Evolutionary conservation across 92 coral and sea anemone genomes (phyloP).

Genomic region (Actinostola sp.): DNA sequence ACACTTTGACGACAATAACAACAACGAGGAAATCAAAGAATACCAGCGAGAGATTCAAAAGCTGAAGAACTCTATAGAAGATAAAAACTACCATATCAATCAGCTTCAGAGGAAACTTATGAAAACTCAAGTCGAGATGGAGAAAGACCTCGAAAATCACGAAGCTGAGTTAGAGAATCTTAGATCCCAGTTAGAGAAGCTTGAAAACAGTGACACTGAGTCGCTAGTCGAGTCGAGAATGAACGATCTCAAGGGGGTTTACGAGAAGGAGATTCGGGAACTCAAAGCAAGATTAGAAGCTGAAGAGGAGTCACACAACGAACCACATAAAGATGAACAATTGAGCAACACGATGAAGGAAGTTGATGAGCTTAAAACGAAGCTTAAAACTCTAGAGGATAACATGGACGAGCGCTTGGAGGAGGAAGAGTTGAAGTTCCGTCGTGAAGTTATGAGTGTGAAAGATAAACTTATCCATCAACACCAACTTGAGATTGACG

Average conservation of each 20-base stretch:
- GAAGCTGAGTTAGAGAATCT: constrained; percentile 76
- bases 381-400: constrained; percentile 51
- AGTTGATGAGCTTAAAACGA: constrained; percentile 58
- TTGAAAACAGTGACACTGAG: constrained; percentile 54
- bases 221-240: constrained; percentile 51
- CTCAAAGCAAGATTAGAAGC: constrained; percentile 63
- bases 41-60: constrained; percentile 75
- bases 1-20: constrained; percentile 60
- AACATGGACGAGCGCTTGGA: constrained; percentile 60
- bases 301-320: constrained; percentile 45
- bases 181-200: constrained; percentile 56
- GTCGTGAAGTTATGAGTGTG: constrained; percentile 77
- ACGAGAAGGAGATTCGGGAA: constrained; percentile 73
- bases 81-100: constrained; percentile 81
- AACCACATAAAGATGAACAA: constrained; percentile 40
- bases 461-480: constrained; percentile 72
- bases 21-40: constrained; percentile 43
- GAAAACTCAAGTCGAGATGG: constrained; percentile 80
- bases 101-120: constrained; percentile 76
- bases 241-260: constrained; percentile 45
- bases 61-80: constrained; percentile 65
- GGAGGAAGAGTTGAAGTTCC: constrained; percentile 70
- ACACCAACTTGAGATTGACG: constrained; percentile 78
- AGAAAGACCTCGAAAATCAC: constrained; percentile 79
- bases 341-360: constrained; percentile 26